Evolutionary conservation across 2,113 vertebrate species (phyloP).

Genomic region (Eidolon helvum): DNA sequence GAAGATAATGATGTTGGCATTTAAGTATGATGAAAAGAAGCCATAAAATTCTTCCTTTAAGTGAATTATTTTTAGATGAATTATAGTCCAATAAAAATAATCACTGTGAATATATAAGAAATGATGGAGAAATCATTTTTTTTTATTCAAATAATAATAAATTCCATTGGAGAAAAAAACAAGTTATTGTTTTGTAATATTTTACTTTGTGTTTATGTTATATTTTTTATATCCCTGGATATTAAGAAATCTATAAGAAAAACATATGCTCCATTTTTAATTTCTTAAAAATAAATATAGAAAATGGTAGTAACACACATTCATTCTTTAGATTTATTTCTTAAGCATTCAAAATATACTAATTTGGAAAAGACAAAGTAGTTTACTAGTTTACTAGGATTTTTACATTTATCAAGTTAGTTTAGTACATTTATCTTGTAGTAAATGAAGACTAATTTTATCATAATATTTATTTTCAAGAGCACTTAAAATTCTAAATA

Average conservation of each 20-base stretch:
- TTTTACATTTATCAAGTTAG: background rate
- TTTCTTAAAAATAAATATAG: conserved; percentile 4
- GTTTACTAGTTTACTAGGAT: conserved; percentile 35
- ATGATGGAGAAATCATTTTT: background rate
- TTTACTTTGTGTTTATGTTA: background rate
- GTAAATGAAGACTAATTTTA: conserved; percentile 52
- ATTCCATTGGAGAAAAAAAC: background rate
- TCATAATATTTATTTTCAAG: conserved; percentile 50
- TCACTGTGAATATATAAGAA: background rate
- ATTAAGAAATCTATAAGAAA: background rate
- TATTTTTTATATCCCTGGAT: background rate
- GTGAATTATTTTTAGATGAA: background rate
- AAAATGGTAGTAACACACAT: background rate
- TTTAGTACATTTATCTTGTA: conserved; percentile 32
- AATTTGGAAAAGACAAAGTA: conserved; percentile 59
- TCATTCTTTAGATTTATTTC: conserved; percentile 46
- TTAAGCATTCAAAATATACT: conserved; percentile 50
- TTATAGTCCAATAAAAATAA: background rate
- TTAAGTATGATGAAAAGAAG: background rate
- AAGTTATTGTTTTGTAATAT: background rate
- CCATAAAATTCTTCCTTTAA: background rate
- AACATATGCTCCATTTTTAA: background rate
- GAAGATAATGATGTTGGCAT: background rate
- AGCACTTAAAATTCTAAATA: conserved; percentile 29
- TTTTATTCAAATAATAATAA: conserved; percentile 27